Conservation (phyloP, 2,888 invertebrate species). For the Entomobrya multifasciata region DNA sequence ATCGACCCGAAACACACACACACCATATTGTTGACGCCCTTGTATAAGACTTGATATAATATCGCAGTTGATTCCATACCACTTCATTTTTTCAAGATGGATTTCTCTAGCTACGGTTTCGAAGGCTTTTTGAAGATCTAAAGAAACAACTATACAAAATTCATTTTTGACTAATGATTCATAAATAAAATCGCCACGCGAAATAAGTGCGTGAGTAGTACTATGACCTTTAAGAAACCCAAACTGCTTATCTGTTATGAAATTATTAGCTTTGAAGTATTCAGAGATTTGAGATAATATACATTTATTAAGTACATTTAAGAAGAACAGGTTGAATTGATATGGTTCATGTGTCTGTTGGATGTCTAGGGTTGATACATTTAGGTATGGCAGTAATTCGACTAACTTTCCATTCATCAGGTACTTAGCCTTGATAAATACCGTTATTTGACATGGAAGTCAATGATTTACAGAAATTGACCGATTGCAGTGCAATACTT, state of each 20-base stretch:
- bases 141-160: conserved; percentile 14
- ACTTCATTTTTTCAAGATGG: too few species aligned
- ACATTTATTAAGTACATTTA: conserved; percentile 63
- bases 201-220: conserved; percentile 48
- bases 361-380: background rate
- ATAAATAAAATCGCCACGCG: conserved; percentile 39
- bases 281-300: conserved; percentile 14
- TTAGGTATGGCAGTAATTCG: conserved; percentile 55
- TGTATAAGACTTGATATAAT: too few species aligned
- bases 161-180: conserved; percentile 16
- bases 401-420: conserved; percentile 23
- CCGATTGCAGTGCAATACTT: background rate
- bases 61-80: too few species aligned
- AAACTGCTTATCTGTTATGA: conserved; percentile 54
- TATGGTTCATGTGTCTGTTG: conserved; percentile 60
- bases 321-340: conserved; percentile 42
- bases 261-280: background rate
- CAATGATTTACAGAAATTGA: background rate
- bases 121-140: conserved; percentile 63
- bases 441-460: conserved; percentile 2
- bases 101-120: too few species aligned
- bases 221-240: conserved; percentile 45
- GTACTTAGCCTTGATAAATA: background rate
- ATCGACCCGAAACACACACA: background rate
- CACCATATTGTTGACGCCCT: background rate